Base-by-base conservation (phyloP, 2,113 vertebrate species). In the Micromys minutus region DNA sequence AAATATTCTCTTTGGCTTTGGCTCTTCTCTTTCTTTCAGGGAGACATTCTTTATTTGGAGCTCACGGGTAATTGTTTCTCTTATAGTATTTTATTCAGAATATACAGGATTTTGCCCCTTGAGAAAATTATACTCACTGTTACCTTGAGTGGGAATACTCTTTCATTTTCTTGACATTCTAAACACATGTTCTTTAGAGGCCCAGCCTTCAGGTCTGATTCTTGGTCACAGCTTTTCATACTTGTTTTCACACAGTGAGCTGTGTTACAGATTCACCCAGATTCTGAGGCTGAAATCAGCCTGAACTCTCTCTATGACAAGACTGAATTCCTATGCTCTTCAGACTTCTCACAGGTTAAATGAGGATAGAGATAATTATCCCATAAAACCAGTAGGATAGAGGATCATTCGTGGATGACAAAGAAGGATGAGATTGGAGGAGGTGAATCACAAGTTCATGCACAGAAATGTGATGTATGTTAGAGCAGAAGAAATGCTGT, bases 301-400 rank as follows among this genome's bases (percentile, higher is more conserved):
- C 39, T 34, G 29, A 26, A 65, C 39, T 75, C 50, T 22, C 19
- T 72, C 75, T 91, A 50, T 88, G 84, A 93, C 65, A 95, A 42
- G 52, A 87, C 1, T 93, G 55, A 88, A 19, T 59, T 21, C 74
- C 50, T 91, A 24, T 93, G 93, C 94, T 75, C 74, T 90, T 52
- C 86, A 85, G 17, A 86, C 84, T 90, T 84, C 74, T 88, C 52
- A 19, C 75, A 93, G 79, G 24, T 65, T 95, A 96, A 93, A 76
- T 84, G 21, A 96, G 65, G 63, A 94, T 95, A 88, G 87, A 96
- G 94, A 95, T 94, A 77, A 96, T 96, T 96, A 94, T 89, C 65
- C 90, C 84, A 90, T 91, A 91, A 94, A 91, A 50, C 36, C 2
- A 2, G 79, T 50, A 61, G 52, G 93, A 93, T 50, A 21, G 85